phyloP scores from a whole-genome alignment of 2,797 vertebrate species.

The Brachyrhaphis roseni region DNA sequence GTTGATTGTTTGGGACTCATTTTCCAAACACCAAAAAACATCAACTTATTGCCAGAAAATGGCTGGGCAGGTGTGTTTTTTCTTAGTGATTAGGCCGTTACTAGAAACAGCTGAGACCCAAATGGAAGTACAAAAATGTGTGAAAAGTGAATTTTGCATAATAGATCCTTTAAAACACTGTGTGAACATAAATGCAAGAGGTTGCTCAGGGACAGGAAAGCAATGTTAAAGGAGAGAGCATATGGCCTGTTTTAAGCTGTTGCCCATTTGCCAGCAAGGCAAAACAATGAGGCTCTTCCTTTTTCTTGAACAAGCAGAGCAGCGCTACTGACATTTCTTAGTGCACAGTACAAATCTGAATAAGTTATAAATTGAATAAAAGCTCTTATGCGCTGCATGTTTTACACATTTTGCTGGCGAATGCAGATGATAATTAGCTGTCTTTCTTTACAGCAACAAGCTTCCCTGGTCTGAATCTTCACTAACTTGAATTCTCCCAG shows the following conservation, averaged over 20 bases:
- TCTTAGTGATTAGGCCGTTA: no score
- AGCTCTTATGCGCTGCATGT: background rate
- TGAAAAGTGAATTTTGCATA: no score
- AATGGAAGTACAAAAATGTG: no score
- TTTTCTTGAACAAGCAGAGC: background rate
- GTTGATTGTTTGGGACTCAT: no score
- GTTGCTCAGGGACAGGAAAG: constrained; percentile 12
- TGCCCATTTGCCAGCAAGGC: constrained; percentile 27
- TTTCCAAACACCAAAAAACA: no score
- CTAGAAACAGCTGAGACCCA: no score
- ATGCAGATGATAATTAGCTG: background rate
- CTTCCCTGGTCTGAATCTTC: background rate
- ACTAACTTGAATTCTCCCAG: background rate
- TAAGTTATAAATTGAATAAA: background rate
- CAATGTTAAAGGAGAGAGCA: constrained; percentile 2
- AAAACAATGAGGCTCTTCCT: constrained; percentile 5
- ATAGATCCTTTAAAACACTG: background rate
- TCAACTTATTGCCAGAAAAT: no score
- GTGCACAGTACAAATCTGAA: background rate
- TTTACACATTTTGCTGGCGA: background rate
- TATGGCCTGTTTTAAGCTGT: constrained; percentile 8
- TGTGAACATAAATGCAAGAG: constrained; percentile 10
- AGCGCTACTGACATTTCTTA: background rate
- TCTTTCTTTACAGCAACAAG: background rate
- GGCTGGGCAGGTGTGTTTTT: no score